These are phyloP conservation scores for Pluvialis apricaria DNA, from an alignment of 2,113 vertebrate species.

Conservation along the genomic window DNA sequence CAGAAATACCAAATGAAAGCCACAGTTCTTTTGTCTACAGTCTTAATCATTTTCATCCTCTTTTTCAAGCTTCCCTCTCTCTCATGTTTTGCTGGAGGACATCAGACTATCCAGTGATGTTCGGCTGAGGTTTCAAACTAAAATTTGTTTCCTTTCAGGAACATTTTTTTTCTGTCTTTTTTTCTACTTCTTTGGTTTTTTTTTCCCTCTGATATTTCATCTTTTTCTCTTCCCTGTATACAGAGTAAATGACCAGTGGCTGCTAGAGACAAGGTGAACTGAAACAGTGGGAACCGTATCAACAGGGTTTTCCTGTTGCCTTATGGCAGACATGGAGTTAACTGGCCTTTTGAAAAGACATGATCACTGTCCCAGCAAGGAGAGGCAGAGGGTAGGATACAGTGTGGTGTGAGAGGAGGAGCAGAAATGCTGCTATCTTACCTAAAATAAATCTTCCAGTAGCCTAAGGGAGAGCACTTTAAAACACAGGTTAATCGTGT, in stretches of 20 bases:
- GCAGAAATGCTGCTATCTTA: background rate
- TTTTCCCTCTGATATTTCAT: background rate
- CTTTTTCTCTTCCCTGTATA: background rate
- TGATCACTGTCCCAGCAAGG: background rate
- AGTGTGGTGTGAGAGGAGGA: background rate
- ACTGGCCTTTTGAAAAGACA: background rate
- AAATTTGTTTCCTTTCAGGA: slow-evolving; percentile 39
- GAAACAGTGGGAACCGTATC: background rate
- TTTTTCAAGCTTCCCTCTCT: slow-evolving; percentile 36
- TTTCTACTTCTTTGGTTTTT: background rate
- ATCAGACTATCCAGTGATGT: slow-evolving; percentile 32
- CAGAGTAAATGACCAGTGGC: background rate
- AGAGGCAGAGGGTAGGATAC: background rate
- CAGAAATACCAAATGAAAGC: slow-evolving; percentile 60
- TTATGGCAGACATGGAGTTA: background rate
- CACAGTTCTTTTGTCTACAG: slow-evolving; percentile 52
- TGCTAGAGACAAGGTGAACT: background rate
- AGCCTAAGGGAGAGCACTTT: background rate
- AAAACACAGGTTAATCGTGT: background rate
- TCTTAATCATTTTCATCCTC: slow-evolving; percentile 59
- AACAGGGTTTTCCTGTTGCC: background rate
- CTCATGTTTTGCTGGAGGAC: slow-evolving; percentile 54
- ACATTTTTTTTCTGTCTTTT: background rate
- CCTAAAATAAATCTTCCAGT: background rate
- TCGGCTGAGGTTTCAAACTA: slow-evolving; percentile 19